phyloP scores from a whole-genome alignment of 2,113 vertebrate genomes.

The Colinus virginianus region DNA sequence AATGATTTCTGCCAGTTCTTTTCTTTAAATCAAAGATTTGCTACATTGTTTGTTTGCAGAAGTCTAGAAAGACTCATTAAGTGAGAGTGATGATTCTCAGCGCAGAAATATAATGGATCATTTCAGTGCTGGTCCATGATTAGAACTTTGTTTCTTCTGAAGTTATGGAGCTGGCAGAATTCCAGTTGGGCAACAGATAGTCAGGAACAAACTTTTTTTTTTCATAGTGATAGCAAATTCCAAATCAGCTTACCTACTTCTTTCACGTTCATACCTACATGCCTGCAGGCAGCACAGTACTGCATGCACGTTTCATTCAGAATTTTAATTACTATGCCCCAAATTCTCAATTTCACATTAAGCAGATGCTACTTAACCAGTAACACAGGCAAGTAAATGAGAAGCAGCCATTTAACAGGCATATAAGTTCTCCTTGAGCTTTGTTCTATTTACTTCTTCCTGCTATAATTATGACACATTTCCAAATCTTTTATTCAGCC shows the following conservation, averaged over 20 bases:
- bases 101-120: background rate
- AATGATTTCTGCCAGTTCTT: background rate
- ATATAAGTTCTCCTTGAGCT: background rate
- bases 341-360: background rate
- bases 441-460: background rate
- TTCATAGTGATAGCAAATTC: background rate
- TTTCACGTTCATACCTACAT: background rate
- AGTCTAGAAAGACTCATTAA: background rate
- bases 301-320: background rate
- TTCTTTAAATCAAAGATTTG: background rate
- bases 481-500: background rate
- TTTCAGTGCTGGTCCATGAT: background rate
- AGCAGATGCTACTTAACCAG: background rate
- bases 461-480: background rate
- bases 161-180: background rate
- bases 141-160: background rate
- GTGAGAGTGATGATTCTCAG: background rate
- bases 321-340: background rate
- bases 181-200: background rate
- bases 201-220: background rate
- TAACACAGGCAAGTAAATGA: background rate
- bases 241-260: background rate
- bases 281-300: background rate
- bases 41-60: background rate
- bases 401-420: background rate